These are phyloP conservation scores for Agonopterix arenella DNA, from an alignment of 2,888 invertebrate species.

Conservation along the genomic window DNA sequence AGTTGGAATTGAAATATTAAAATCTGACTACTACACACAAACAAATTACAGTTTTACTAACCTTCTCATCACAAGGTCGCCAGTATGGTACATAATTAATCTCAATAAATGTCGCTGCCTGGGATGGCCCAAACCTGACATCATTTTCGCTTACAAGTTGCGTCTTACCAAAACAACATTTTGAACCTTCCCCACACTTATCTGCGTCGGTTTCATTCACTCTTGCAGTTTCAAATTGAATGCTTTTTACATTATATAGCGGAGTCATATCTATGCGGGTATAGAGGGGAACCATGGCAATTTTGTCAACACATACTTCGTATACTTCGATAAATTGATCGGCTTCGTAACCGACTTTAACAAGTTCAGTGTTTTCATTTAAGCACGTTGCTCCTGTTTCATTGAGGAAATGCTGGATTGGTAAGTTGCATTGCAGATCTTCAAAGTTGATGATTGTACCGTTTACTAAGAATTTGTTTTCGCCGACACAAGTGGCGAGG, in stretches of 20 bases:
- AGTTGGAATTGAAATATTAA: too few relatives aligned
- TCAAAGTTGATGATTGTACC: conserved; percentile 7
- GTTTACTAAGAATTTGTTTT: conserved; percentile 8
- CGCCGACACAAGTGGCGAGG: conserved; percentile 7
- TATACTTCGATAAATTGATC: conserved; percentile 8
- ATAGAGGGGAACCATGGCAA: conserved; percentile 5
- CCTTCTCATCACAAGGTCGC: neutral
- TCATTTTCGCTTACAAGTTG: neutral
- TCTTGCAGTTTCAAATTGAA: neutral
- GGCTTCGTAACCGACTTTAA: conserved; percentile 7
- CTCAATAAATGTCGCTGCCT: neutral
- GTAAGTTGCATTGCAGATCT: conserved; percentile 7
- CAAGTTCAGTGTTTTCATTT: conserved; percentile 6
- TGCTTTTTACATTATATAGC: neutral
- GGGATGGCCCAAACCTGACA: neutral
- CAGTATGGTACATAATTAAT: conserved; percentile 3
- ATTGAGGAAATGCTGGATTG: too few relatives aligned
- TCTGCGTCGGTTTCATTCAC: neutral
- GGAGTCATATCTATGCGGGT: neutral
- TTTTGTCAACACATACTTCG: conserved; percentile 9
- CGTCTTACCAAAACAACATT: neutral
- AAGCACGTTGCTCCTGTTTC: conserved; percentile 6
- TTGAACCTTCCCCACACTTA: neutral
- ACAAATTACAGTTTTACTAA: too few relatives aligned
- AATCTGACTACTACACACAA: too few relatives aligned